Conservation (phyloP, 2,797 vertebrate species). For the Atherinosoma microstoma region DNA sequence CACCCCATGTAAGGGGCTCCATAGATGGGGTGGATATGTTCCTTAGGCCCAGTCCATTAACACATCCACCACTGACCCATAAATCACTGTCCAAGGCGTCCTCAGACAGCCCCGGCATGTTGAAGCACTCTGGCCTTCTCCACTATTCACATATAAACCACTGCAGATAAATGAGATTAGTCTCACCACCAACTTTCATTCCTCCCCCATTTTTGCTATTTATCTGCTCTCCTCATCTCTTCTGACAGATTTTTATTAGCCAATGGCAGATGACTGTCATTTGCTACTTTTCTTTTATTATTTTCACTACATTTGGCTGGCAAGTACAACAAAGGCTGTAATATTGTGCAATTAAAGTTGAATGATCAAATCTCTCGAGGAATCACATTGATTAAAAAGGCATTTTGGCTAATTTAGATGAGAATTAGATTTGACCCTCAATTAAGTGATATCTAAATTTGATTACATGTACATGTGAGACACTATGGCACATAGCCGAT, state of each 20-base stretch:
- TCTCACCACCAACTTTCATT: constrained; percentile 56
- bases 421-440: constrained; percentile 5
- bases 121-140: constrained; percentile 70
- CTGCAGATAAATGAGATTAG: constrained; percentile 73
- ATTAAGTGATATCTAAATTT: constrained; percentile 5
- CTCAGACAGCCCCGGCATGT: constrained; percentile 61
- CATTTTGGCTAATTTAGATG: constrained; percentile 1
- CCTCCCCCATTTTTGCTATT: constrained; percentile 38
- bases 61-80: constrained; percentile 77
- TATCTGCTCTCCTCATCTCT: constrained; percentile 41
- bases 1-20: constrained; percentile 46
- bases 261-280: constrained; percentile 10
- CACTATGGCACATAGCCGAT: background rate
- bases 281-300: constrained; percentile 2
- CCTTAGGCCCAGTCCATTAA: constrained; percentile 80
- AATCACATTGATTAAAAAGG: constrained; percentile 13
- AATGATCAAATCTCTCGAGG: background rate
- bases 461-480: constrained; percentile 15
- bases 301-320: constrained; percentile 18
- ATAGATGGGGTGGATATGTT: constrained; percentile 74
- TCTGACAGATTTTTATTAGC: constrained; percentile 42
- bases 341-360: background rate
- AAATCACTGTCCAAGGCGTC: constrained; percentile 83
- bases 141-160: constrained; percentile 63
- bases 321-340: constrained; percentile 1